These are phyloP conservation scores for Euwallacea similis DNA, from an alignment of 1,140 invertebrate genomes.

Conservation along the genomic window DNA sequence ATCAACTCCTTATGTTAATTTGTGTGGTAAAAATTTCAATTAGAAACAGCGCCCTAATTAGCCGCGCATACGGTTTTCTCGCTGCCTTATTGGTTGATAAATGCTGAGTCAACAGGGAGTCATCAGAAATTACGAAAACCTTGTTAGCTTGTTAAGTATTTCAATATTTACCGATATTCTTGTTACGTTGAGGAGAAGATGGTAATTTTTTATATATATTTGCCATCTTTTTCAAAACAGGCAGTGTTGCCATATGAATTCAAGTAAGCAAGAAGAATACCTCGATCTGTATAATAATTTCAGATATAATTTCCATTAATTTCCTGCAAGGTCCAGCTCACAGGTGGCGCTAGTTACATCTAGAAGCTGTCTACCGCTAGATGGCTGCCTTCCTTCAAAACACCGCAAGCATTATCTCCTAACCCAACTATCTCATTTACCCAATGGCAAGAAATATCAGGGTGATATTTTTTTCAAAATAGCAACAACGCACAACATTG, in stretches of 20 bases:
- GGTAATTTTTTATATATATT: slow-evolving; percentile 16
- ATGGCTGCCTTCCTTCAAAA: too few species aligned
- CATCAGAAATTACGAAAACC: slow-evolving; percentile 33
- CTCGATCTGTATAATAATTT: too few species aligned
- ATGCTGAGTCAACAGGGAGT: slow-evolving; percentile 6
- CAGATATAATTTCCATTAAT: too few species aligned
- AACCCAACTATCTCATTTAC: too few species aligned
- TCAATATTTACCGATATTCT: slow-evolving; percentile 30
- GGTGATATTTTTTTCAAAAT: background rate
- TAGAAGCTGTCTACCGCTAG: too few species aligned
- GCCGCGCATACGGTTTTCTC: slow-evolving; percentile 1
- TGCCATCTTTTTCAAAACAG: background rate
- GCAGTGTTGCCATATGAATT: slow-evolving; percentile 7
- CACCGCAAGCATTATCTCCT: too few species aligned
- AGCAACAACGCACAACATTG: slow-evolving; percentile 7
- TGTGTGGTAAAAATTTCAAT: slow-evolving; percentile 21
- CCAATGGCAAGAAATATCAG: too few species aligned
- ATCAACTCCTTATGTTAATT: slow-evolving; percentile 11
- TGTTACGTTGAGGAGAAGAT: slow-evolving; percentile 4
- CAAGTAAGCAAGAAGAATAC: too few species aligned
- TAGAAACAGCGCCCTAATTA: slow-evolving; percentile 19
- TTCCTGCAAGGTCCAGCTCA: too few species aligned
- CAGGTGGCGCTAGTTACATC: too few species aligned
- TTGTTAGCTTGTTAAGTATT: slow-evolving; percentile 30
- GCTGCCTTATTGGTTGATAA: slow-evolving; percentile 22